A percentile compares a stretch with the other conserved stretches of the same genome.
phyloP scores from a whole-genome alignment of 1,140 invertebrate species.

The Euwallacea similis region DNA sequence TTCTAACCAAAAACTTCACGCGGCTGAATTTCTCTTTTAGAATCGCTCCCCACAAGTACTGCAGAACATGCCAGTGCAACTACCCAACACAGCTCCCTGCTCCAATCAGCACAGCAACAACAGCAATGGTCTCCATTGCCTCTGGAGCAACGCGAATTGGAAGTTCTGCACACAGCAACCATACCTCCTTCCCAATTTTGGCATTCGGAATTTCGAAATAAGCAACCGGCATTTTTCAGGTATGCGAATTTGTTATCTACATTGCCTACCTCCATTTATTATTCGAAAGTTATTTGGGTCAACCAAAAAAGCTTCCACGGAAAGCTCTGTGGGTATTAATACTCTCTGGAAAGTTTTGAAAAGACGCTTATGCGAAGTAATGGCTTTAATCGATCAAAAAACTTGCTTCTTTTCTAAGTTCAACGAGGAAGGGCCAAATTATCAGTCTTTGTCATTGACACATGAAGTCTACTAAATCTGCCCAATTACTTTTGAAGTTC shows the following conservation, averaged over 20 bases:
- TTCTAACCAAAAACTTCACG: background rate
- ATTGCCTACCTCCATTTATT: background rate
- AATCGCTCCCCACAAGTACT: constrained; percentile 70
- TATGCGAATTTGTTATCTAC: constrained; percentile 8
- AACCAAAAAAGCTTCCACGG: too few species aligned
- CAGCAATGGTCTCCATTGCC: constrained; percentile 74
- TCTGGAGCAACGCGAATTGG: constrained; percentile 78
- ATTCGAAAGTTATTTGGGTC: too few species aligned
- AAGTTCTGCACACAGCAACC: constrained; percentile 75
- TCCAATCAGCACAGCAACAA: constrained; percentile 63
- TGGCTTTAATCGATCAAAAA: too few species aligned
- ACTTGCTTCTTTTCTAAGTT: too few species aligned
- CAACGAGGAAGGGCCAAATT: too few species aligned
- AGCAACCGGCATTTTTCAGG: constrained; percentile 80
- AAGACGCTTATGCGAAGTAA: too few species aligned
- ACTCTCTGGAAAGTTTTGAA: too few species aligned
- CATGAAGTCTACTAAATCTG: too few species aligned
- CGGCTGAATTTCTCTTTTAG: constrained; percentile 51
- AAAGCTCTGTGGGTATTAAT: too few species aligned
- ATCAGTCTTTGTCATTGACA: too few species aligned
- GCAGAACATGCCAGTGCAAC: constrained; percentile 65
- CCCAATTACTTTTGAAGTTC: too few species aligned
- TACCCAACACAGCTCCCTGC: constrained; percentile 50
- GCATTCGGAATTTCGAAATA: constrained; percentile 87
- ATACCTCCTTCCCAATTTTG: constrained; percentile 89